Evolutionary conservation across 1,140 invertebrate genomes (phyloP).

Genomic region (Trachelipus rathkii): DNA sequence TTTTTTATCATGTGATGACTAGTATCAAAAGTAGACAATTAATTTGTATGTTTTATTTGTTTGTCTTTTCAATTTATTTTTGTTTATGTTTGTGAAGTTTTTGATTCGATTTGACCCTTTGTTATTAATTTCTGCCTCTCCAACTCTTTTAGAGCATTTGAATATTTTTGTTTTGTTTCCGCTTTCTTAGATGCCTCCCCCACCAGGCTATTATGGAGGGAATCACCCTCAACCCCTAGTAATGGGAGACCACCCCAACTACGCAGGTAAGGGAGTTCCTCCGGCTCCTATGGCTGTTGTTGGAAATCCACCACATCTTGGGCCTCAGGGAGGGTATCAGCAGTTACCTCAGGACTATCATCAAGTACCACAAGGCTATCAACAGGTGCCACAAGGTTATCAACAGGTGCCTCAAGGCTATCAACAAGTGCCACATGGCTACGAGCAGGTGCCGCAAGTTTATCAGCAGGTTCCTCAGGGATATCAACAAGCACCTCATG

Average conservation of each 20-base stretch:
- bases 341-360: constrained; percentile 41
- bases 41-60: too few species aligned
- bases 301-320: neutral
- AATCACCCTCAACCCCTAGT: constrained; percentile 36
- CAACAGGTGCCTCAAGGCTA: constrained; percentile 31
- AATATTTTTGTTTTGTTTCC: constrained; percentile 1
- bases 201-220: constrained; percentile 36
- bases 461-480: constrained; percentile 33
- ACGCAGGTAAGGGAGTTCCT: constrained; percentile 31
- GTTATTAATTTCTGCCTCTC: neutral
- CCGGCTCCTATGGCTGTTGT: constrained; percentile 20
- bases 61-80: neutral
- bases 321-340: constrained; percentile 37
- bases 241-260: constrained; percentile 33
- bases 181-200: constrained; percentile 39
- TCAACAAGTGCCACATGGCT: constrained; percentile 33
- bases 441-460: constrained; percentile 39
- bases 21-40: too few species aligned
- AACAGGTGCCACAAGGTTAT: constrained; percentile 40
- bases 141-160: constrained; percentile 2
- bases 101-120: neutral
- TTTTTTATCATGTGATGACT: too few species aligned
- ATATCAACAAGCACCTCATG: constrained; percentile 36
- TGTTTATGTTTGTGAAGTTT: neutral
- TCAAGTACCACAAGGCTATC: constrained; percentile 39